Evolutionary conservation across 2,888 invertebrate genomes (phyloP).

Genomic region (Agelastica alni): DNA sequence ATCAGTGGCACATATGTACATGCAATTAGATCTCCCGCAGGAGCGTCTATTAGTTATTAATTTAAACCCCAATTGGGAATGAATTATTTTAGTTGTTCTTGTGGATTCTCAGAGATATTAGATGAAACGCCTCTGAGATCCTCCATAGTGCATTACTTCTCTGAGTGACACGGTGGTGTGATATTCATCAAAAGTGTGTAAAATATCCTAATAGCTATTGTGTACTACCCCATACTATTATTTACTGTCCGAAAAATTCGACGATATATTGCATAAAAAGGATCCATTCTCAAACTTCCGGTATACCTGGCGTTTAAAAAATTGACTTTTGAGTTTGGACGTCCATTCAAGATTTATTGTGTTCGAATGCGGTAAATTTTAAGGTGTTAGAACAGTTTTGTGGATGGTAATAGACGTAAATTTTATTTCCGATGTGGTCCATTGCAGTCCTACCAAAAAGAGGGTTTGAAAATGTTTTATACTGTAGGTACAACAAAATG

Average conservation of each 20-base stretch:
- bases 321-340: constrained; percentile 25
- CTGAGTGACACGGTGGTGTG: constrained; percentile 19
- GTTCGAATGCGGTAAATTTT: constrained; percentile 27
- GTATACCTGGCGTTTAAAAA: constrained; percentile 35
- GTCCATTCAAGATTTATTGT: constrained; percentile 18
- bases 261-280: constrained; percentile 35
- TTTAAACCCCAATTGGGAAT: no score
- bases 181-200: constrained; percentile 32
- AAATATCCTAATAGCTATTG: constrained; percentile 31
- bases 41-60: no score
- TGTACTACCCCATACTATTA: constrained; percentile 32
- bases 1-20: no score
- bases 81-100: no score
- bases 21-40: no score
- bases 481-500: no score
- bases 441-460: not conserved
- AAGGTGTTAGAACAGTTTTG: constrained; percentile 21
- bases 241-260: constrained; percentile 28
- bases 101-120: no score
- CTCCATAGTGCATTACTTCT: constrained; percentile 15
- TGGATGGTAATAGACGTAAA: constrained; percentile 8
- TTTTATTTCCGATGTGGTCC: constrained; percentile 13
- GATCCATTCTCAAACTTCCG: constrained; percentile 35
- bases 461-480: no score
- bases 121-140: not conserved